Conservation (phyloP, 2,113 vertebrate species). For the Dendropsophus ebraccatus region DNA sequence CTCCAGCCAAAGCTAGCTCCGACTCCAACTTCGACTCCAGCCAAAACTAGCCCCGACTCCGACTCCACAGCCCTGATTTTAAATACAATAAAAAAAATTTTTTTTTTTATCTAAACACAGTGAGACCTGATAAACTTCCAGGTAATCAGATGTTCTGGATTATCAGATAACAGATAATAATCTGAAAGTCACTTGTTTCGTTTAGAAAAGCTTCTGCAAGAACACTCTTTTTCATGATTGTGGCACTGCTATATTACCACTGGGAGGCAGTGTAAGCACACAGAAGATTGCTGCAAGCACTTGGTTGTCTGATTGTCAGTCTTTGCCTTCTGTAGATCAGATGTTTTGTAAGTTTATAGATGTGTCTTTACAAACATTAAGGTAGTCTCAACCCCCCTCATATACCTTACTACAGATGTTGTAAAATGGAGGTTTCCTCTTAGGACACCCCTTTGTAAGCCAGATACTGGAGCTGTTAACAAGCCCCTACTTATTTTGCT, state of each 20-base stretch:
- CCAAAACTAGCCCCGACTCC: too few species aligned
- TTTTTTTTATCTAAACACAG: background rate
- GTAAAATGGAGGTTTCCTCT: too few species aligned
- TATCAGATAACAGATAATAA: background rate
- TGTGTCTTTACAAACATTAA: too few species aligned
- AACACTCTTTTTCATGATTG: background rate
- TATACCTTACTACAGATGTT: too few species aligned
- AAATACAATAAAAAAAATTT: too few species aligned
- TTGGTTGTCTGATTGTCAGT: background rate
- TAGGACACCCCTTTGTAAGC: too few species aligned
- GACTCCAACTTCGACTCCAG: too few species aligned
- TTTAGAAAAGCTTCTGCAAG: background rate
- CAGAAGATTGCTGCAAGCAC: background rate
- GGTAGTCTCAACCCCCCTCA: too few species aligned
- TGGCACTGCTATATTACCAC: background rate
- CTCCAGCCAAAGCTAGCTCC: too few species aligned
- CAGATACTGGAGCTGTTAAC: too few species aligned
- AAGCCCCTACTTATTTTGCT: too few species aligned
- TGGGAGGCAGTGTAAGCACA: conserved; percentile 2
- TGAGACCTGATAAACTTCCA: background rate
- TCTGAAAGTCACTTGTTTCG: background rate
- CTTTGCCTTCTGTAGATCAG: background rate
- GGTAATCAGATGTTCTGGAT: background rate
- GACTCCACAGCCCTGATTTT: too few species aligned
- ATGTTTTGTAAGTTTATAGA: background rate